Evolutionary conservation across 2,797 vertebrate genomes (phyloP), one percentile per base, ranked within the genome.

Genomic region (Siniperca scherzeri): DNA sequence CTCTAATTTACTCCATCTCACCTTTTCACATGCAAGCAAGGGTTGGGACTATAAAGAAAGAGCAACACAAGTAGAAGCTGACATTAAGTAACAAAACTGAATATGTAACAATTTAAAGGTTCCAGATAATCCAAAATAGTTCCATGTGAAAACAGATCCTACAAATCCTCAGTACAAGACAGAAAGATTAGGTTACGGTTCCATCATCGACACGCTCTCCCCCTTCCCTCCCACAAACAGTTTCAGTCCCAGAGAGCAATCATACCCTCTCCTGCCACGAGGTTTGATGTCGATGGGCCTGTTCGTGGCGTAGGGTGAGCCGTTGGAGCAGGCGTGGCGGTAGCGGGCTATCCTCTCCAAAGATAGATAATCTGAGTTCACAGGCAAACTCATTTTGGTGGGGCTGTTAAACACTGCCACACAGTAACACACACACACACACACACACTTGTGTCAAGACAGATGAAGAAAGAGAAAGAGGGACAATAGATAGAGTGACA

Each of bases 231-330:
- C 57, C 40, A 50, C 46, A 70, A 67, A 87, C 36, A 86, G 72
- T 77, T 76, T 84, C 1, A 64, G 66, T 83, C 68, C 66, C 48
- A 81, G 61, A 79, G 59, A 68, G 40, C 62, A 72, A 64, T 85
- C 92, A 88, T 94, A 99, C 97, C 96, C 87, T 97, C 94, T 97
- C 91, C 95, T 97, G 89, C 96, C 86, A 70, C 93, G 96, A 64
- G 97, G 97, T 91, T 98, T 98, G 96, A 98, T 99, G 96, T 98
- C 98, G 94, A 99, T 97, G 83, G 97, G 97, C 92, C 98, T 98
- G 97, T 98, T 98, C 87, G 96, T 98, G 89, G 97, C 97, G 91
- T 94, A 99, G 62, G 98, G 97, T 0, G 96, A 98, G 94, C 97
- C 96, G 0, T 96, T 97, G 92, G 96, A 94, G 90, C 95, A 97